A percentile compares a stretch with the other conserved stretches of the same genome.
phyloP scores from a whole-genome alignment of 2,888 invertebrate genomes.

The Corbicula japonica region DNA sequence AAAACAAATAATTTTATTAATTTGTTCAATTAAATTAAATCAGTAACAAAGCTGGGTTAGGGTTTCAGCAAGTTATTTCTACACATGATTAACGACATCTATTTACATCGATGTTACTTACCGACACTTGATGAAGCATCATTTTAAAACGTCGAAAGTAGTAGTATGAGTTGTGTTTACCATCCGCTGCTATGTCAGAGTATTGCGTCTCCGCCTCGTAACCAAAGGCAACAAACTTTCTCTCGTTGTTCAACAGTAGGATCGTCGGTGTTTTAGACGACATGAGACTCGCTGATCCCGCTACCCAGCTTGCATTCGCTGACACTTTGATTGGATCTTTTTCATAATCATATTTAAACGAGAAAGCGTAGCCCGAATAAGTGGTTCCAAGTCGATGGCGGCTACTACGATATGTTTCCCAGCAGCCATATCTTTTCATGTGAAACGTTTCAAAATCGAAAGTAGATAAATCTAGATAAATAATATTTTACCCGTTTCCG shows the following conservation, averaged over 20 bases:
- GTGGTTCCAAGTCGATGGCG: constrained; percentile 45
- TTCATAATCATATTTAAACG: constrained; percentile 40
- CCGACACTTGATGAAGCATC: constrained; percentile 8
- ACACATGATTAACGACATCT: no score
- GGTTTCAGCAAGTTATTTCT: no score
- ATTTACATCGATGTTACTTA: no score
- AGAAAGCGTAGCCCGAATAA: constrained; percentile 48
- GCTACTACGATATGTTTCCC: constrained; percentile 44
- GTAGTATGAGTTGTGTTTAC: not conserved
- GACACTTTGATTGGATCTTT: constrained; percentile 39
- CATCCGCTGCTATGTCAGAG: constrained; percentile 19
- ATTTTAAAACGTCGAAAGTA: constrained; percentile 26
- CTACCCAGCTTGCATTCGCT: constrained; percentile 29
- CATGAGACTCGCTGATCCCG: constrained; percentile 19
- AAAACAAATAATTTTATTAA: no score
- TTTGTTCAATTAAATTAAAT: no score
- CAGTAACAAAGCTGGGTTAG: no score
- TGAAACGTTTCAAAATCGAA: no score
- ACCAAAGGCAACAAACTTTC: constrained; percentile 14
- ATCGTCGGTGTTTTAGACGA: constrained; percentile 39
- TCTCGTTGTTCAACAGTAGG: constrained; percentile 2
- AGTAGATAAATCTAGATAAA: no score
- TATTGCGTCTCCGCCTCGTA: constrained; percentile 19
- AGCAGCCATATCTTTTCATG: no score
- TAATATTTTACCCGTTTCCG: no score